Base-by-base conservation (phyloP, 2,113 vertebrate species). In the Microtus oregoni region DNA sequence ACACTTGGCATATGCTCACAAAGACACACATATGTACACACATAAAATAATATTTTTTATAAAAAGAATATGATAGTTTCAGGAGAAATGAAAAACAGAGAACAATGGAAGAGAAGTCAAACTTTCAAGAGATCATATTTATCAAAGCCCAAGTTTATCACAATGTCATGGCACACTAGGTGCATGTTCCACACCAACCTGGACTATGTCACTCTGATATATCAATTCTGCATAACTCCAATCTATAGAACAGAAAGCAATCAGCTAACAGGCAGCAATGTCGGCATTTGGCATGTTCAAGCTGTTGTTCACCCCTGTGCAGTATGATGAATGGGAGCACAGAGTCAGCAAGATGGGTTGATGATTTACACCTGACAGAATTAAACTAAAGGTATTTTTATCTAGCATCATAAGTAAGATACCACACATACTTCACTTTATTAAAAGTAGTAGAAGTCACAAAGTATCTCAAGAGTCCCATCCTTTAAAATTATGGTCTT, bases 231-330 rank as follows among this genome's bases (percentile, higher is more conserved):
- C 96, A 96, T 97, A 98, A 96, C 96, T 67, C 44, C 95, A 86
- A 14, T 95, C 76, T 96, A 98, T 95, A 98, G 97, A 97, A 95
- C 15, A 91, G 96, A 98, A 97, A 98, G 98, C 92, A 98, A 98
- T 99, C 98, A 98, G 97, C 98, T 98, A 99, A 98, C 98, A 98
- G 97, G 96, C 93, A 97, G 95, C 94, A 91, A 96, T 97, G 97
- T 35, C 58, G 96, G 98, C 98, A 98, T 95, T 98, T 95, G 98
- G 95, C 97, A 38, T 96, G 97, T 96, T 97, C 97, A 98, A 97
- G 94, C 94, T 98, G 97, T 97, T 95, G 89, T 95, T 98, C 96
- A 83, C 97, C 97, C 98, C 91, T 98, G 98, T 98, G 96, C 94
- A 95, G 91, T 79, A 96, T 98, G 98, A 98, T 92, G 93, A 94